These are phyloP conservation scores for Lathronympha strigana DNA, from an alignment of 2,888 invertebrate species.

Conservation along the genomic window DNA sequence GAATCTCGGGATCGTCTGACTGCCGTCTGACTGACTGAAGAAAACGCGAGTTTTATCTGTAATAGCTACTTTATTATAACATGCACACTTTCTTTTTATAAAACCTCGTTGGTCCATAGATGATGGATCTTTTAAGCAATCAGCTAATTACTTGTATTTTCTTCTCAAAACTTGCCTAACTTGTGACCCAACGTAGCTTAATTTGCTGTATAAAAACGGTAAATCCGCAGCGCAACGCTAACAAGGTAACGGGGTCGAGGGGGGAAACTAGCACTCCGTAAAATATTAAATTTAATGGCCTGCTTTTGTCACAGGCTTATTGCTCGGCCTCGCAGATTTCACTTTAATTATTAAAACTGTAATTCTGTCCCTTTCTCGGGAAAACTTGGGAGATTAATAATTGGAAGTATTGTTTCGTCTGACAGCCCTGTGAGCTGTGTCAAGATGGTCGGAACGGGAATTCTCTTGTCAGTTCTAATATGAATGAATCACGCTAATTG, in stretches of 20 bases:
- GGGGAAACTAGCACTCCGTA: constrained; percentile 56
- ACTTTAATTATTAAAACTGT: constrained; percentile 61
- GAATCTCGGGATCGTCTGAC: no score
- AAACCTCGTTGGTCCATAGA: no score
- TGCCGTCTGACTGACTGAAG: no score
- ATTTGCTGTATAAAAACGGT: constrained; percentile 14
- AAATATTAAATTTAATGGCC: constrained; percentile 74
- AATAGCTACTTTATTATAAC: no score
- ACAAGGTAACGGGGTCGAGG: constrained; percentile 57
- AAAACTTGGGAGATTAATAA: constrained; percentile 44
- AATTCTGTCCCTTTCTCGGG: constrained; percentile 52
- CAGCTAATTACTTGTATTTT: not conserved
- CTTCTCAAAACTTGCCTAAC: not conserved
- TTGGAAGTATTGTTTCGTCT: constrained; percentile 36
- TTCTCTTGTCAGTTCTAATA: constrained; percentile 9
- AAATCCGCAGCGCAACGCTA: constrained; percentile 11
- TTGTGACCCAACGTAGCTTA: not conserved
- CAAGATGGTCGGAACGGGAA: not conserved
- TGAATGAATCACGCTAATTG: constrained; percentile 2
- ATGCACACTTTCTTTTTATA: no score
- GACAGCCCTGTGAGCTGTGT: constrained; percentile 14
- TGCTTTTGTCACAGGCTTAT: constrained; percentile 63
- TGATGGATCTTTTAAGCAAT: not conserved
- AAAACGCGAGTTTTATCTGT: no score
- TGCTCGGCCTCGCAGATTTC: constrained; percentile 51